phyloP scores from a whole-genome alignment of 1,140 invertebrate species.

The Microplitis mediator region DNA sequence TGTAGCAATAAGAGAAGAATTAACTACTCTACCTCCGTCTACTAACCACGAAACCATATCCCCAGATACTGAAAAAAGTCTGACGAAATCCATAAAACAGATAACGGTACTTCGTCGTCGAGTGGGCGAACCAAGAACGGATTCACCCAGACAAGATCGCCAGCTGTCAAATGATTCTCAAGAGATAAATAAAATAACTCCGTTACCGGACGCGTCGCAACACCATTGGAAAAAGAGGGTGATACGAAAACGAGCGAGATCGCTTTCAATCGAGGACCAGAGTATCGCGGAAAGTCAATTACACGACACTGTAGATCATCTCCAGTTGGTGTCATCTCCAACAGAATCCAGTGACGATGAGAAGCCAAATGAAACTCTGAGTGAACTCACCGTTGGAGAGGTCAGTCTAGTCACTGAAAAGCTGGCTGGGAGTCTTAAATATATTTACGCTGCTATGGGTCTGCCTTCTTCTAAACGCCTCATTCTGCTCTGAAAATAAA shows the following conservation, averaged over 20 bases:
- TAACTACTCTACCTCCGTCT: not conserved
- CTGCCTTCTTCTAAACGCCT: slow-evolving; percentile 4
- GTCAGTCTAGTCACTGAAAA: slow-evolving; percentile 8
- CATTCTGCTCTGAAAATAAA: not conserved
- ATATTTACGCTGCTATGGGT: not conserved
- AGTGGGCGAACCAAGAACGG: not conserved
- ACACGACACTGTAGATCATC: not conserved
- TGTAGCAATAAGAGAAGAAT: not conserved
- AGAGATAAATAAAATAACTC: not conserved
- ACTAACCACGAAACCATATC: not conserved
- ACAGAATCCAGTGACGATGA: not conserved
- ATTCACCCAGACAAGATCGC: not conserved
- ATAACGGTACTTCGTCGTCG: slow-evolving; percentile 18
- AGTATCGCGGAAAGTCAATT: slow-evolving; percentile 20
- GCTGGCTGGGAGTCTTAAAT: not conserved
- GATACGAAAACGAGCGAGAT: slow-evolving; percentile 16
- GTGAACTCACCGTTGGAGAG: slow-evolving; percentile 19
- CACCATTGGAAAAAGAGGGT: slow-evolving; percentile 12
- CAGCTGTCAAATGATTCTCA: not conserved
- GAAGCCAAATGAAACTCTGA: not conserved
- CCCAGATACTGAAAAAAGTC: slow-evolving; percentile 5
- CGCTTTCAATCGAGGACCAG: slow-evolving; percentile 17
- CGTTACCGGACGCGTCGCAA: not conserved
- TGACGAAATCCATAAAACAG: slow-evolving; percentile 13
- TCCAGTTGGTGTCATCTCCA: not conserved